Evolutionary conservation across 1,140 invertebrate genomes (phyloP).

Genomic region (Chlorops oryzae): DNA sequence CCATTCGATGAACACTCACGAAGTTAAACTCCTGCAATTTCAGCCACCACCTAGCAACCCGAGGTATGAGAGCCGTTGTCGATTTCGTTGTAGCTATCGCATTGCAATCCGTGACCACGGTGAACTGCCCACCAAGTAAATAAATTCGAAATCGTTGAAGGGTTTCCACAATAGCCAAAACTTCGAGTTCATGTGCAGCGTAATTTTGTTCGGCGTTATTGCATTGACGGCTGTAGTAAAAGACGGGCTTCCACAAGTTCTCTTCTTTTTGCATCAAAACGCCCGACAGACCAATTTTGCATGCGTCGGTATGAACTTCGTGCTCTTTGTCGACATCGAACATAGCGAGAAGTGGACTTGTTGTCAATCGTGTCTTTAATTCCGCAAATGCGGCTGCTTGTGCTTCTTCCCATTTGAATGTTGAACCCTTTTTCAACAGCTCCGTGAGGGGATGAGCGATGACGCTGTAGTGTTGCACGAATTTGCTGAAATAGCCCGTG

Average conservation of each 20-base stretch:
- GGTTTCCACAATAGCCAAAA: too few relatives aligned
- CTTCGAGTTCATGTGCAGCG: conserved; percentile 46
- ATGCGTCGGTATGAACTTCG: conserved; percentile 26
- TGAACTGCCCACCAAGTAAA: too few relatives aligned
- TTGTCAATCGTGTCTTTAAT: neutral
- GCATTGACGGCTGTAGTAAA: conserved; percentile 33
- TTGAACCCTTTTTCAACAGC: conserved; percentile 22
- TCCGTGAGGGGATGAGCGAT: conserved; percentile 26
- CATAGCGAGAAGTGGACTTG: conserved; percentile 16
- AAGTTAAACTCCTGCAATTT: too few relatives aligned
- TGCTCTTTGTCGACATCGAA: conserved; percentile 9
- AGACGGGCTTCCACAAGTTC: neutral
- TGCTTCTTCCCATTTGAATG: neutral
- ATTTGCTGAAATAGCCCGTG: conserved; percentile 39
- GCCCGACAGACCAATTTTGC: conserved; percentile 16
- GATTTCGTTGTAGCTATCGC: too few relatives aligned
- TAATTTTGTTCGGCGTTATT: conserved; percentile 42
- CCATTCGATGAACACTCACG: too few relatives aligned
- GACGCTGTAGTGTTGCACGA: conserved; percentile 28
- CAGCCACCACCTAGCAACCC: too few relatives aligned
- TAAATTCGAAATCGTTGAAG: too few relatives aligned
- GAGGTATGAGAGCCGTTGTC: too few relatives aligned
- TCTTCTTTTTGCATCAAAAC: conserved; percentile 20
- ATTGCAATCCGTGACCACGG: too few relatives aligned
- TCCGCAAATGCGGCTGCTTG: neutral